These are phyloP conservation scores for Salminus brasiliensis DNA, from an alignment of 2,113 vertebrate species.

Conservation along the genomic window DNA sequence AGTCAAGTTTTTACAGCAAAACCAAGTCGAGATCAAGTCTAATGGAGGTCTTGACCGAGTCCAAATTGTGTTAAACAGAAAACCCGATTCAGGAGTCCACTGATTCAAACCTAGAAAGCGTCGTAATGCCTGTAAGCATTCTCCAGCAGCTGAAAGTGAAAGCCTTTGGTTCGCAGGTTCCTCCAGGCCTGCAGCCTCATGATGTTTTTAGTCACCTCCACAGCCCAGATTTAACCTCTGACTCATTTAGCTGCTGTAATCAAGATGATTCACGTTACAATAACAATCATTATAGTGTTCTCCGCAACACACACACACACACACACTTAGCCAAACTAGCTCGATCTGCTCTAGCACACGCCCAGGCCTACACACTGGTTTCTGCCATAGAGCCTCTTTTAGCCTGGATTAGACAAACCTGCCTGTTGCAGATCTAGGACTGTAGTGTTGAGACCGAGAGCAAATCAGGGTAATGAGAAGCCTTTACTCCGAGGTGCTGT, in stretches of 20 bases:
- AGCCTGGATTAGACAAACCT: background rate
- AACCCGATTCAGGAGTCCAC: no score
- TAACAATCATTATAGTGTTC: no score
- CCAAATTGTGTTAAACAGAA: no score
- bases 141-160: no score
- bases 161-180: background rate
- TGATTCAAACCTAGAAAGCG: background rate
- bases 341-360: background rate
- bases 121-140: no score
- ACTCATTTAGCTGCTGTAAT: background rate
- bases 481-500: no score
- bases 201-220: background rate
- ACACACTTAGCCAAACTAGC: no score
- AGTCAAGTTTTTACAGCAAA: no score
- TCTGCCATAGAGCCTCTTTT: background rate
- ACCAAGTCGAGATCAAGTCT: no score
- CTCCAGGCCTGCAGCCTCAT: background rate
- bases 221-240: background rate
- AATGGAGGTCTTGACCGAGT: no score
- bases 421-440: background rate
- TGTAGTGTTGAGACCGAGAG: background rate
- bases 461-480: conserved; percentile 26
- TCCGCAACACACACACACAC: background rate
- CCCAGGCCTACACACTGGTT: background rate
- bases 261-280: background rate